A percentile compares a stretch with the other conserved stretches of the same genome.
Conservation (phyloP, 1,140 invertebrate genomes). For the Euwallacea fornicatus region DNA sequence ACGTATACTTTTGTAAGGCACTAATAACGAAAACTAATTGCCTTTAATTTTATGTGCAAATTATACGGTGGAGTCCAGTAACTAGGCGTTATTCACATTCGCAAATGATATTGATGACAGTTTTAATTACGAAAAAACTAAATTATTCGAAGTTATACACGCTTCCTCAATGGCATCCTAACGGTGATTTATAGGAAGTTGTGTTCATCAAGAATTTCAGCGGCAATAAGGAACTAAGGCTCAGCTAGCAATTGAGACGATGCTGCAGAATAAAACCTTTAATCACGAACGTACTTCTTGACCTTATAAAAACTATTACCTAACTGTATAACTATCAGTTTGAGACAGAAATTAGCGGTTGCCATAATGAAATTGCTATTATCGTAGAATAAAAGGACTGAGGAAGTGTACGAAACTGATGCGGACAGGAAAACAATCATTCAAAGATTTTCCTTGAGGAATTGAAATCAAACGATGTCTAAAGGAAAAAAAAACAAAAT, state of each 20-base stretch:
- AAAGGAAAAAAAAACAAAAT: background rate
- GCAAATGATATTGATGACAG: too few relatives aligned
- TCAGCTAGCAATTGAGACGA: constrained; percentile 23
- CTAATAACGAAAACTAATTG: background rate
- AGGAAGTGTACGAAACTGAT: constrained; percentile 13
- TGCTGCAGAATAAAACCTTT: constrained; percentile 4
- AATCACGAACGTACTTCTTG: constrained; percentile 23
- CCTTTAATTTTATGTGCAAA: background rate
- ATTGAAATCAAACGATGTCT: too few relatives aligned
- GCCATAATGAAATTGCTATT: constrained; percentile 32
- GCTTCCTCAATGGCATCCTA: background rate
- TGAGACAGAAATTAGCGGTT: constrained; percentile 37
- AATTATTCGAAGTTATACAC: background rate
- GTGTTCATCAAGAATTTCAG: background rate
- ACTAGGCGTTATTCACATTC: too few relatives aligned
- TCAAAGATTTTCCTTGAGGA: too few relatives aligned
- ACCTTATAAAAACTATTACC: constrained; percentile 37
- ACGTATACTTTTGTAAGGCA: background rate
- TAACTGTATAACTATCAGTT: constrained; percentile 38
- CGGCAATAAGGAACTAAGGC: constrained; percentile 11
- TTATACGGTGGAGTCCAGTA: background rate
- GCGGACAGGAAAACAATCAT: too few relatives aligned
- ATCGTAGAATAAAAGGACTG: constrained; percentile 16
- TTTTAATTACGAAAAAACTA: background rate
- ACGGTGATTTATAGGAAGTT: too few relatives aligned